These are phyloP conservation scores for Heliconius eleuchia DNA, from an alignment of 1,140 invertebrate genomes.

Conservation along the genomic window DNA sequence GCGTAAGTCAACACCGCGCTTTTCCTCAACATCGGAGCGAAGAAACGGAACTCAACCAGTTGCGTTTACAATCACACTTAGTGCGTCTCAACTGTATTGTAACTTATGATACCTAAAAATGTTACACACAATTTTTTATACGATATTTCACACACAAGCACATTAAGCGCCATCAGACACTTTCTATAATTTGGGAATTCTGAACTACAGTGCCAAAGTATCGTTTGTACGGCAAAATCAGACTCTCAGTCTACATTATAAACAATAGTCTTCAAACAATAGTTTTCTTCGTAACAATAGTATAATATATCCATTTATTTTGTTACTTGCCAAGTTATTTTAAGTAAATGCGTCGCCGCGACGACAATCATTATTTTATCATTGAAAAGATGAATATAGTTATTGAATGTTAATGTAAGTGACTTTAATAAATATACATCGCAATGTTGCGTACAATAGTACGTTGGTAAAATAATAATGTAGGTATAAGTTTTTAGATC, in stretches of 20 bases:
- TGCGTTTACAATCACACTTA: too few relatives aligned
- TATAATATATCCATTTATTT: not conserved
- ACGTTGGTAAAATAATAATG: not conserved
- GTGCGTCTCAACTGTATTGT: too few relatives aligned
- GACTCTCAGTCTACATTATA: not conserved
- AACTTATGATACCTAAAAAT: too few relatives aligned
- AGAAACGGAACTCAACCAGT: too few relatives aligned
- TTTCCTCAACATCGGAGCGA: too few relatives aligned
- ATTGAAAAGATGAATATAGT: slow-evolving; percentile 19
- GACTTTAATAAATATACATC: too few relatives aligned
- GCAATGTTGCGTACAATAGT: too few relatives aligned
- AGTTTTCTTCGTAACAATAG: not conserved
- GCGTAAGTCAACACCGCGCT: too few relatives aligned
- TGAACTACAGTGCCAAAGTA: not conserved
- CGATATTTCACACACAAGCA: too few relatives aligned
- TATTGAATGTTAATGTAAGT: not conserved
- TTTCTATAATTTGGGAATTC: not conserved
- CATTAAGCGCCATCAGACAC: too few relatives aligned
- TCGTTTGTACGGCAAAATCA: not conserved
- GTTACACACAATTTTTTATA: too few relatives aligned
- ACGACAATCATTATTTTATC: slow-evolving; percentile 23
- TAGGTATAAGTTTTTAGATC: not conserved
- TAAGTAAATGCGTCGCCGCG: slow-evolving; percentile 21
- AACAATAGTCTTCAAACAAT: slow-evolving; percentile 3
- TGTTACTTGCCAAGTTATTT: not conserved